Evolutionary conservation across 2,888 invertebrate species (phyloP).

Genomic region (Dioctria rufipes): DNA sequence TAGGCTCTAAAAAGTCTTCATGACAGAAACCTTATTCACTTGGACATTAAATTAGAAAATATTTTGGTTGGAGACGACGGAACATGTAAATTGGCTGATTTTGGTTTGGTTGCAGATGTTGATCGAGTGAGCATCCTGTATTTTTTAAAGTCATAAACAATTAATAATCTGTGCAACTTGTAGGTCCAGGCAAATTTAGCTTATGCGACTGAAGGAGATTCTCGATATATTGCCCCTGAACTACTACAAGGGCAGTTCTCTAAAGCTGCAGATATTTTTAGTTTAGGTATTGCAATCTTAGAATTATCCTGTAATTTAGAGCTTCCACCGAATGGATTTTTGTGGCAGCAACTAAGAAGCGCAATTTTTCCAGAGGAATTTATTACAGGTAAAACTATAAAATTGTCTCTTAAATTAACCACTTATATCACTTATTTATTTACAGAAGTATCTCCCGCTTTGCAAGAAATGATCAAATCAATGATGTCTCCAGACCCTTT

Average conservation of each 20-base stretch:
- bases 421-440: neutral
- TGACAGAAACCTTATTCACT: conserved; percentile 78
- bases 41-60: conserved; percentile 86
- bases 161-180: conserved; percentile 1
- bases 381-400: conserved; percentile 66
- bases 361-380: conserved; percentile 74
- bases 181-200: conserved; percentile 72
- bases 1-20: conserved; percentile 80
- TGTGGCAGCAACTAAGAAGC: conserved; percentile 79
- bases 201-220: conserved; percentile 81
- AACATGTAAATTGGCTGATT: conserved; percentile 82
- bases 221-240: conserved; percentile 83
- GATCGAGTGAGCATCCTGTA: conserved; percentile 69
- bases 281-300: conserved; percentile 81
- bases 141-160: neutral
- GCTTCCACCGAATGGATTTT: conserved; percentile 78
- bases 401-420: conserved; percentile 2
- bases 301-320: conserved; percentile 81
- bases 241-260: conserved; percentile 77
- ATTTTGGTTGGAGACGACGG: conserved; percentile 79
- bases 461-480: conserved; percentile 72
- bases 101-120: conserved; percentile 80
- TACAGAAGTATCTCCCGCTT: conserved; percentile 72
- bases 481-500: conserved; percentile 75
- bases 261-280: conserved; percentile 82